Conservation (phyloP, 2,888 invertebrate genomes). For the Saturnia japonica region DNA sequence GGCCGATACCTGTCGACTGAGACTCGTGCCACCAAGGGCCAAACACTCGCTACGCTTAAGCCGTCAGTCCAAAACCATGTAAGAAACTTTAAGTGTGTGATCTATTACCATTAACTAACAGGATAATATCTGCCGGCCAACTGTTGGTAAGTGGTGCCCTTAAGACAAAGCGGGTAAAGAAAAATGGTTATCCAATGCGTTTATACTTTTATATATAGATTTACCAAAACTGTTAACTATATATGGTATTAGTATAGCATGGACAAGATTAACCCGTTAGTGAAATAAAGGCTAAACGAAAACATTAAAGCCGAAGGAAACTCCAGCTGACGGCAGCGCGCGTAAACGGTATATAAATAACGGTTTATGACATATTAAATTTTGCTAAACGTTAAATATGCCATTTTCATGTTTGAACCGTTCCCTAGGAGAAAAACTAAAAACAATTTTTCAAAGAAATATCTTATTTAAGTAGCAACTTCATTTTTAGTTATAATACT, state of each 20-base stretch:
- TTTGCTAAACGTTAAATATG: slow-evolving; percentile 72
- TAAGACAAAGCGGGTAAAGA: background rate
- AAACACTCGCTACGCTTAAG: too few relatives aligned
- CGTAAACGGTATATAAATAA: slow-evolving; percentile 71
- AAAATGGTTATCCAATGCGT: background rate
- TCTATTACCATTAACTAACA: too few relatives aligned
- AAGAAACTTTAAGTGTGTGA: too few relatives aligned
- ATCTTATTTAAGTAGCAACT: background rate
- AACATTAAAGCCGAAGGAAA: slow-evolving; percentile 52
- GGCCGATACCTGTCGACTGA: too few relatives aligned
- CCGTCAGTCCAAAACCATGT: too few relatives aligned
- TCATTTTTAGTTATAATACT: background rate
- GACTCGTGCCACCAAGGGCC: too few relatives aligned
- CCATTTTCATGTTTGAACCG: slow-evolving; percentile 65
- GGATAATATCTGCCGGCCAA: too few relatives aligned
- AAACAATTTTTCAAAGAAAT: background rate
- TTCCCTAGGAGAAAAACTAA: slow-evolving; percentile 19
- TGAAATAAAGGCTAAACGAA: slow-evolving; percentile 36
- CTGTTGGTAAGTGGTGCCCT: too few relatives aligned
- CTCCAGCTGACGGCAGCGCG: slow-evolving; percentile 46
- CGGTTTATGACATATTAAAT: slow-evolving; percentile 77
- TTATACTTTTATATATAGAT: background rate
- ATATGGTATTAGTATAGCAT: slow-evolving; percentile 38
- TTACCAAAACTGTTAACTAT: slow-evolving; percentile 16
- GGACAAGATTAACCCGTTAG: slow-evolving; percentile 51